Conservation (phyloP, 2,797 vertebrate species). For the Sebastes taczanowskii region DNA sequence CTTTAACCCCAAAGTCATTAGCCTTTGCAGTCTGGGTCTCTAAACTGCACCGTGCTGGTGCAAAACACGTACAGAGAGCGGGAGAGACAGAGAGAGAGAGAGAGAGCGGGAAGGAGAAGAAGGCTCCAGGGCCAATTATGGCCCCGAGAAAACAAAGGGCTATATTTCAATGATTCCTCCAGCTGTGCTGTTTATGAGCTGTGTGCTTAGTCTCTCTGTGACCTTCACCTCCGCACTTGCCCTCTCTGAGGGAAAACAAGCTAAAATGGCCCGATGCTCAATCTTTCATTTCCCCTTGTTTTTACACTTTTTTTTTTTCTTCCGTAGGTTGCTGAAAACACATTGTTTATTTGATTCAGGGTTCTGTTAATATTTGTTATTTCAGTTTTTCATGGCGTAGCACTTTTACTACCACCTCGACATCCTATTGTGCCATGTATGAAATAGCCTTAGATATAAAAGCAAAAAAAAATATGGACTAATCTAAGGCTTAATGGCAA, state of each 20-base stretch:
- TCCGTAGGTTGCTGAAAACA: conserved; percentile 41
- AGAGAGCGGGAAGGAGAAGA: conserved; percentile 67
- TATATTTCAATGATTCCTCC: conserved; percentile 82
- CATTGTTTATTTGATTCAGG: conserved; percentile 61
- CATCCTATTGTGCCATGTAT: conserved; percentile 84
- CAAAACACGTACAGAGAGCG: conserved; percentile 72
- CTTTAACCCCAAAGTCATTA: conserved; percentile 76
- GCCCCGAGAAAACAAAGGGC: conserved; percentile 79
- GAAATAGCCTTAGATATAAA: conserved; percentile 86
- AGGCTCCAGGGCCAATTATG: conserved; percentile 80
- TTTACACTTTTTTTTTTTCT: conserved; percentile 57
- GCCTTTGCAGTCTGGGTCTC: conserved; percentile 72
- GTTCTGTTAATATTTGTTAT: conserved; percentile 61
- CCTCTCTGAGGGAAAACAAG: conserved; percentile 81
- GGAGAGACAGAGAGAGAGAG: conserved; percentile 43
- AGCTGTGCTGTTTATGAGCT: conserved; percentile 83
- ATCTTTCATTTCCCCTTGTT: conserved; percentile 78
- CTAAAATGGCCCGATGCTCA: conserved; percentile 76
- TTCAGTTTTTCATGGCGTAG: conserved; percentile 62
- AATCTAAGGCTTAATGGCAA: conserved; percentile 93
- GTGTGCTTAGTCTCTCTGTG: conserved; percentile 80
- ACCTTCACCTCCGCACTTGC: conserved; percentile 83
- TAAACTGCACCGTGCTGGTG: conserved; percentile 66
- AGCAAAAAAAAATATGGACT: conserved; percentile 84
- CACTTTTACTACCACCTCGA: conserved; percentile 82